Base-by-base conservation (phyloP, 2,888 invertebrate species). In the Ganaspis brasiliensis region DNA sequence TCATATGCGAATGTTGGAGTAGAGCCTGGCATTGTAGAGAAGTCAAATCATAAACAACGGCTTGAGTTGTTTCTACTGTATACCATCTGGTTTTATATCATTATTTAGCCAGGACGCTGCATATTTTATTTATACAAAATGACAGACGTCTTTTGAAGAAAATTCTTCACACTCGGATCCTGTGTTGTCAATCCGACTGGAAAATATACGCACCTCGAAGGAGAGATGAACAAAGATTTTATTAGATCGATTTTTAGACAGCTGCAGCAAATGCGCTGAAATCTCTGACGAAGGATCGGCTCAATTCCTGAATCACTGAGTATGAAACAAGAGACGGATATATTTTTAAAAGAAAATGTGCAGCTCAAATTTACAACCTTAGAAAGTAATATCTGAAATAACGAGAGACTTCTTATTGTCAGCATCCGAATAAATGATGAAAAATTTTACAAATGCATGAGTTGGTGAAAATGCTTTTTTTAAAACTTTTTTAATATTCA, bases 231-330 rank as follows among this genome's bases (percentile, higher is more conserved):
- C 57, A 57, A 24, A 31, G n/a, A 24, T 57, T 57, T 57, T 16
- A 57, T 57, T 12, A 57, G 57, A 59, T 59, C 14, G 9, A n/a
- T n/a, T 59, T 57, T n/a, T 59, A 59, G 57, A 59, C 31, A 16
- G 9, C n/a, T 31, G 31, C 14, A 26, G 57, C 31, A 59, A 26
- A 59, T 59, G 0, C 31, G 8, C 8, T 59, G 31, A 59, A 31
- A 59, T 31, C n/a, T 59, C 9, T 24, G 24, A 5, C 24, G 14
- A 14, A 26, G 26, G 24, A 26, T 5, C 12, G 14, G 21, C 19
- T 56, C 8, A 14, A 56, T 26, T 56, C 56, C 24, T 56, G 26
- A 56, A 14, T 56, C 26, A 56, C 56, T 56, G 56, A 56, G 56
- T 24, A 14, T 56, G 56, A n/a, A 56, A 56, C 24, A 21, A 56